phyloP scores from a whole-genome alignment of 2,888 invertebrate species.

The Morinoia aosen region DNA sequence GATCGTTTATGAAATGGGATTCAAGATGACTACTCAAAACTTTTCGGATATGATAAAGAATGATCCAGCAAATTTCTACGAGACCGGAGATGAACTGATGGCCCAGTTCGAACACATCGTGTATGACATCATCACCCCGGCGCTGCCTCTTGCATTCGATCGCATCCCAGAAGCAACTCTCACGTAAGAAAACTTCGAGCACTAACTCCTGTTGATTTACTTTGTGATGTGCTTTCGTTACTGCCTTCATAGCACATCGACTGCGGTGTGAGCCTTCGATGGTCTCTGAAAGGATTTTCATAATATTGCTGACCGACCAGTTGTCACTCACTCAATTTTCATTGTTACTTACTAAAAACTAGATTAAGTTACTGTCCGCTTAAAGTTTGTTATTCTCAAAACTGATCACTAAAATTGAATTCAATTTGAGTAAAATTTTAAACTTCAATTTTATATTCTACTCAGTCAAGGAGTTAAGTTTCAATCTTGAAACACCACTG shows the following conservation, averaged over 20 bases:
- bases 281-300: too few relatives aligned
- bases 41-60: constrained; percentile 70
- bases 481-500: too few relatives aligned
- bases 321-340: neutral
- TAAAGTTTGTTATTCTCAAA: neutral
- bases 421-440: too few relatives aligned
- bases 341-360: too few relatives aligned
- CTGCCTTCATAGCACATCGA: neutral
- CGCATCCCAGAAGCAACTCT: constrained; percentile 70
- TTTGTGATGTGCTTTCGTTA: neutral
- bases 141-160: constrained; percentile 70
- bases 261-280: neutral
- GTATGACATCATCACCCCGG: constrained; percentile 69
- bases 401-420: too few relatives aligned
- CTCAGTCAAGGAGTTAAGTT: too few relatives aligned
- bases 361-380: neutral
- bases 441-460: too few relatives aligned
- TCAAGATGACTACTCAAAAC: constrained; percentile 69
- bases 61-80: constrained; percentile 69
- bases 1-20: constrained; percentile 69
- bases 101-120: constrained; percentile 70
- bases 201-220: neutral
- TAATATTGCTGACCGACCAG: too few relatives aligned
- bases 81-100: constrained; percentile 70
- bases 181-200: constrained; percentile 68